Evolutionary conservation across 2,888 invertebrate genomes (phyloP).

Genomic region (Arenicola marina): DNA sequence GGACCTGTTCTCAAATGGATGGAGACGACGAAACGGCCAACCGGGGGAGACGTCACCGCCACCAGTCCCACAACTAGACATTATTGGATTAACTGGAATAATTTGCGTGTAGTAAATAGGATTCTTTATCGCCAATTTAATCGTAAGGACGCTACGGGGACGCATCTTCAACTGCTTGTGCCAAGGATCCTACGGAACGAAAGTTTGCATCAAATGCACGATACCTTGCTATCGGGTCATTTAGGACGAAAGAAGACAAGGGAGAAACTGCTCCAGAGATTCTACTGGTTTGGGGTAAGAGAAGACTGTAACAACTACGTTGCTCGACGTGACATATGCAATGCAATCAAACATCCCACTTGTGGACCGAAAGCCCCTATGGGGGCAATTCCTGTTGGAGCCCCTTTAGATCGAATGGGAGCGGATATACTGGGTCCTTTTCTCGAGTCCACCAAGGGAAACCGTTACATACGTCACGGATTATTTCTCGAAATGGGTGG

Average conservation of each 20-base stretch:
- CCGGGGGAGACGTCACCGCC: background rate
- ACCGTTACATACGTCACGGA: background rate
- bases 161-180: background rate
- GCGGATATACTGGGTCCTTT: background rate
- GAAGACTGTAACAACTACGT: background rate
- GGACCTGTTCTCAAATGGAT: background rate
- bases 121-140: background rate
- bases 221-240: background rate
- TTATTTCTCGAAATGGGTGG: background rate
- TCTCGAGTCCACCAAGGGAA: background rate
- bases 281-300: background rate
- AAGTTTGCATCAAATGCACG: background rate
- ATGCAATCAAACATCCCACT: background rate
- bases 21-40: background rate
- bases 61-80: background rate
- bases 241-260: constrained; percentile 4
- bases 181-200: background rate
- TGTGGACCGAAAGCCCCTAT: background rate
- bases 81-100: background rate
- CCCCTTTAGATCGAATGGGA: background rate
- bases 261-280: background rate
- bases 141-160: background rate
- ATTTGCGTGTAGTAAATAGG: background rate
- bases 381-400: too few species aligned
- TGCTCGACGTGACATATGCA: background rate